Evolutionary conservation across 2,888 invertebrate species (phyloP), one percentile per base, ranked within the genome.

Genomic region (Cosmopolites sordidus): DNA sequence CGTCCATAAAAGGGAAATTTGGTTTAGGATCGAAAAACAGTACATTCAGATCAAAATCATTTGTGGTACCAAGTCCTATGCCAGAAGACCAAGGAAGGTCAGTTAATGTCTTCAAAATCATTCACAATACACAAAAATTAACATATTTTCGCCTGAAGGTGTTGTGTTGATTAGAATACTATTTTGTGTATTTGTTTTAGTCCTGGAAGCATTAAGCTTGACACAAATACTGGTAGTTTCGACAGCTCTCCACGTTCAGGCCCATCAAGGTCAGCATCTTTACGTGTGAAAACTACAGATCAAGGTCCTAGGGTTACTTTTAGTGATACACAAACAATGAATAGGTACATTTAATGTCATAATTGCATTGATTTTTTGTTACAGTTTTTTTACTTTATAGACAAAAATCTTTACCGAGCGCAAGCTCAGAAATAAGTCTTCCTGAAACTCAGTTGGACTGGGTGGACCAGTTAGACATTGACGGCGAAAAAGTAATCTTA

Each of bases 371-470:
- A n/a, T n/a, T n/a, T n/a, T n/a, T n/a, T n/a, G n/a, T n/a, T n/a
- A n/a, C n/a, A n/a, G n/a, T n/a, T n/a, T n/a, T n/a, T 27, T 27
- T 9, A 27, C 9, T 27, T 27, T 27, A 8, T 66, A 79, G 87
- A 9, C 90, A 90, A 79, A 84, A 85, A 43, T 90, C 89, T 4
- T 73, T 90, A 61, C 90, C 90, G 0, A 88, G 88, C 67, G 86
- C 84, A 15, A 82, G 83, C 51, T 83, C 83, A 0, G 87, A 87
- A 59, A 71, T 81, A n/a, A 83, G 83, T 63, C 73, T 81, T 29
- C 79, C 79, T 1, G 83, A 83, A 61, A 75, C 75, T 4, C 65
- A 67, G 43, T 62, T 79, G 15, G 80, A 80, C 65, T 83, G 84
- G 82, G 80, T 80, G 1, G 78, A 79, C 39, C 78, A 80, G 33